Conservation (phyloP, 2,113 vertebrate genomes). For the Todiramphus saurophagus region DNA sequence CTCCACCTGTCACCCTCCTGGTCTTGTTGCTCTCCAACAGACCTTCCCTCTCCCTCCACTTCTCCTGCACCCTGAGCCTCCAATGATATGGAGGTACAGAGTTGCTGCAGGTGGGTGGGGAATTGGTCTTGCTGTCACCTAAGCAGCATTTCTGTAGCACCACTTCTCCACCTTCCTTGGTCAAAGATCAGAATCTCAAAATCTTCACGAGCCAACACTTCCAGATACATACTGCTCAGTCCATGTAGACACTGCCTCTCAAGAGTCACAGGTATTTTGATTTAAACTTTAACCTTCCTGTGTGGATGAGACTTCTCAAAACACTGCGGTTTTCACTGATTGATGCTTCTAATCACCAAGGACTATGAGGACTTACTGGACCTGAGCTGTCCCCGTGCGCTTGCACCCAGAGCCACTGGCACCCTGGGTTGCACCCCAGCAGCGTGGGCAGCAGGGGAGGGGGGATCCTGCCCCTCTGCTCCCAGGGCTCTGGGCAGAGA, state of each 20-base stretch:
- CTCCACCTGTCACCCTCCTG: fast-evolving
- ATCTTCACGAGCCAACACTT: not conserved
- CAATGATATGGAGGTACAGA: not conserved
- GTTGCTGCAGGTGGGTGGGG: not conserved
- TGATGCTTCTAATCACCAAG: not conserved
- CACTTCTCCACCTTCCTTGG: too few species aligned
- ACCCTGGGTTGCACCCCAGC: too few species aligned
- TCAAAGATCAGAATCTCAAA: not conserved
- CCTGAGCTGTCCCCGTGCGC: too few species aligned
- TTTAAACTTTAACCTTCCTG: not conserved
- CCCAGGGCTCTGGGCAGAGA: too few species aligned
- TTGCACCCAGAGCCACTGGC: too few species aligned
- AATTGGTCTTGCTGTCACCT: not conserved
- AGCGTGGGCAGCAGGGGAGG: too few species aligned
- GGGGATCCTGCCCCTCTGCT: too few species aligned
- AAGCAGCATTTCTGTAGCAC: not conserved
- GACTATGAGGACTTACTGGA: not conserved
- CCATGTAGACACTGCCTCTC: not conserved
- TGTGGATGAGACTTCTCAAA: not conserved
- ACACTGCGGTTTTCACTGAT: not conserved
- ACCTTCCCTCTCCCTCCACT: not conserved
- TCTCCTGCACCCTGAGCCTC: not conserved
- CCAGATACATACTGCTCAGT: not conserved
- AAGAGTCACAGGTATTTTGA: not conserved
- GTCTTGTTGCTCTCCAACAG: not conserved